Evolutionary conservation across 1,140 invertebrate species (phyloP).

Genomic region (Drosophila kohkoa): DNA sequence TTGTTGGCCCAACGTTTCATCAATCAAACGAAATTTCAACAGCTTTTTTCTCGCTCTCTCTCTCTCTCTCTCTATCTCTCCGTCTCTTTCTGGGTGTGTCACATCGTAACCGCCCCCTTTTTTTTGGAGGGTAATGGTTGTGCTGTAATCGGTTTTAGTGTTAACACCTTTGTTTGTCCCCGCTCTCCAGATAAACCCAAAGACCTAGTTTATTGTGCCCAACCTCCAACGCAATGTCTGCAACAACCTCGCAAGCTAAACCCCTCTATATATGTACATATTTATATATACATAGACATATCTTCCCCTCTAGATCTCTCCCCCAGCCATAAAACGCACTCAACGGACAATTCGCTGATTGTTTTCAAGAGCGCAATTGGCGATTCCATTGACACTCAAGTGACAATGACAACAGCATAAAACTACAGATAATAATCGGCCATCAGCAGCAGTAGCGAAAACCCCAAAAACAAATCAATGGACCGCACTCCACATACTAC

Average conservation of each 20-base stretch:
- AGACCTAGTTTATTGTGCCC: slow-evolving; percentile 6
- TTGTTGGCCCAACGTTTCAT: slow-evolving; percentile 70
- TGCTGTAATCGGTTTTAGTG: slow-evolving; percentile 58
- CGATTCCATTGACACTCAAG: slow-evolving; percentile 48
- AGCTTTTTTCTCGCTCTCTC: slow-evolving; percentile 33
- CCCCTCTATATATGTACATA: background rate
- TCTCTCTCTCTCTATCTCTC: slow-evolving; percentile 30
- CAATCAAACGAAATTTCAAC: slow-evolving; percentile 75
- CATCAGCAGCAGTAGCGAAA: slow-evolving; percentile 27
- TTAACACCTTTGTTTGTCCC: slow-evolving; percentile 47
- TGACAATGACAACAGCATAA: slow-evolving; percentile 38
- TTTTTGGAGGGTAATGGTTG: slow-evolving; percentile 2
- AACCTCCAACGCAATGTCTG: slow-evolving; percentile 30
- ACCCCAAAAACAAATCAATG: slow-evolving; percentile 7
- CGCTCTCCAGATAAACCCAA: slow-evolving; percentile 36
- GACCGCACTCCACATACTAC: background rate
- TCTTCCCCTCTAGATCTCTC: background rate
- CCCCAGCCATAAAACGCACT: background rate
- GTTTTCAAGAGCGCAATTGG: slow-evolving; percentile 45
- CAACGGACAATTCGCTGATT: slow-evolving; percentile 40
- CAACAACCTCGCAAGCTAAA: slow-evolving; percentile 35
- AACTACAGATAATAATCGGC: slow-evolving; percentile 28
- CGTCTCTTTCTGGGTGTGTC: slow-evolving; percentile 29
- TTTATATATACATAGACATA: too few species aligned
- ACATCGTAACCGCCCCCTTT: background rate